These are phyloP conservation scores for Platycnemis pennipes DNA, from an alignment of 2,888 invertebrate species.

Conservation along the genomic window DNA sequence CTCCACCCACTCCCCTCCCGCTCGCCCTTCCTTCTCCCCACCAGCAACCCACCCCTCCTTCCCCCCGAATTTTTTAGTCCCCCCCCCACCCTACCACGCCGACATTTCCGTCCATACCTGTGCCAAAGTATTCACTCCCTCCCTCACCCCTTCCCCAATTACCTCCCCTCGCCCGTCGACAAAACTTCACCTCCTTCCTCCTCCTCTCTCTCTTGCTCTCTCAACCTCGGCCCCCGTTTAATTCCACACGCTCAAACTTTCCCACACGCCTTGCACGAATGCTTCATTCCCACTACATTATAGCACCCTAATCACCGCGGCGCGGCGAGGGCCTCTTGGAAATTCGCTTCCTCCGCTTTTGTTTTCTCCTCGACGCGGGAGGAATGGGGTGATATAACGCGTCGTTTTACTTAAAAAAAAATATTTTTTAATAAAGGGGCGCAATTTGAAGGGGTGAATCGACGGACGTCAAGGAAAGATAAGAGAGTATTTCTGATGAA, in stretches of 20 bases:
- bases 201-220: no score
- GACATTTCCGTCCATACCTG: background rate
- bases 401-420: no score
- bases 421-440: no score
- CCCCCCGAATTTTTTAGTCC: background rate
- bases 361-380: background rate
- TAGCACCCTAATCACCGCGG: constrained; percentile 16
- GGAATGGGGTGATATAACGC: no score
- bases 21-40: background rate
- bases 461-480: no score
- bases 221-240: background rate
- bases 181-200: background rate
- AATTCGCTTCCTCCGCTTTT: background rate
- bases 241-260: constrained; percentile 24
- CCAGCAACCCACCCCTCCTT: background rate
- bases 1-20: constrained; percentile 13
- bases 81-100: background rate
- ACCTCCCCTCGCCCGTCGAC: background rate
- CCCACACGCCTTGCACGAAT: constrained; percentile 30
- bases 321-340: background rate
- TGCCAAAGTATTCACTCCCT: constrained; percentile 20
- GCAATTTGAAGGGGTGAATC: no score
- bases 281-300: constrained; percentile 17
- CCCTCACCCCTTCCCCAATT: background rate
- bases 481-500: no score